A percentile compares a stretch with the other conserved stretches of the same genome.
Conservation (phyloP, 2,888 invertebrate species). For the Arrhopalites spinosus region DNA sequence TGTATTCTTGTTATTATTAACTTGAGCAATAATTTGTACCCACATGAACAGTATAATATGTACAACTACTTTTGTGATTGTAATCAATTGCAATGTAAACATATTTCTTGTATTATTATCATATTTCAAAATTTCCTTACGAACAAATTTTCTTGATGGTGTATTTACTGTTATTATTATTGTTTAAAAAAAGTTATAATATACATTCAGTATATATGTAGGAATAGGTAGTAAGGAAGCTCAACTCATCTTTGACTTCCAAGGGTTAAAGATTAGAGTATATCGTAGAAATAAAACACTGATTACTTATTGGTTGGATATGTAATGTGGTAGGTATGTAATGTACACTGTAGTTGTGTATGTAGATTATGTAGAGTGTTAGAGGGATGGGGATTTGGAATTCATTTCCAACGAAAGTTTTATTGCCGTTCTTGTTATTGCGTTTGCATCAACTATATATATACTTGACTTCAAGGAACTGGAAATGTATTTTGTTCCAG, state of each 20-base stretch:
- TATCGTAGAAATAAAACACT: background rate
- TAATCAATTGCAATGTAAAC: too few species aligned
- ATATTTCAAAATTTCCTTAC: too few species aligned
- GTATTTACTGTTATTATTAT: too few species aligned
- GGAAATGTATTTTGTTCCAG: constrained; percentile 37
- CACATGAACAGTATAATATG: too few species aligned
- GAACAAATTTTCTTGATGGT: too few species aligned
- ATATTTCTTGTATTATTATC: too few species aligned
- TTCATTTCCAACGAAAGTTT: constrained; percentile 24
- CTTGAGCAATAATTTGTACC: too few species aligned
- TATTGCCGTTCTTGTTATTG: constrained; percentile 20
- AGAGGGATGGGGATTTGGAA: background rate
- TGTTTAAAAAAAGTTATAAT: background rate
- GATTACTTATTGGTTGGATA: too few species aligned
- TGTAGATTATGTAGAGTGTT: background rate
- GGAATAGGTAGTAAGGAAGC: background rate
- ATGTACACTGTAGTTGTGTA: background rate
- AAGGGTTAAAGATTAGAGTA: constrained; percentile 21
- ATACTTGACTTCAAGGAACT: constrained; percentile 26
- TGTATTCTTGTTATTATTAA: too few species aligned
- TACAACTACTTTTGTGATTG: too few species aligned
- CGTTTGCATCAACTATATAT: background rate
- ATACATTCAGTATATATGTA: background rate
- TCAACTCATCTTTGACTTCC: background rate
- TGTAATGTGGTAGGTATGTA: background rate